These are phyloP conservation scores for Muscicapa adusta DNA, from an alignment of 2,113 vertebrate genomes.

Conservation along the genomic window DNA sequence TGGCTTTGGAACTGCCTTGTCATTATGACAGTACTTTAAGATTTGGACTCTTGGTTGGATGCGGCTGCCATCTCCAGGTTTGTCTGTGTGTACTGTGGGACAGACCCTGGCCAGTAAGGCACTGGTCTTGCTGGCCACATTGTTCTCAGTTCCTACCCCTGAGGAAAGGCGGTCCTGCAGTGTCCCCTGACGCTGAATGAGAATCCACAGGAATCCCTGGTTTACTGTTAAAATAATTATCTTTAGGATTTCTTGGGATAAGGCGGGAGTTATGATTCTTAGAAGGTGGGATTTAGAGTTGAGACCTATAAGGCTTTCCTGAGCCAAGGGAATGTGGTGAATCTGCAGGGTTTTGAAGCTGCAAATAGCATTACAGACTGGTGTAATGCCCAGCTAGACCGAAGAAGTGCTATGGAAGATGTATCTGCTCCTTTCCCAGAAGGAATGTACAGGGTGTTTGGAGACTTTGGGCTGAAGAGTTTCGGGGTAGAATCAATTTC, in stretches of 20 bases:
- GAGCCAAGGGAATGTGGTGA: not conserved
- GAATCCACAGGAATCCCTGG: not conserved
- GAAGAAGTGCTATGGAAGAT: not conserved
- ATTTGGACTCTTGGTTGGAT: not conserved
- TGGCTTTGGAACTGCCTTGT: not conserved
- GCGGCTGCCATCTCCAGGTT: not conserved
- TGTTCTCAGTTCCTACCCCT: not conserved
- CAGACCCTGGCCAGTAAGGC: not conserved
- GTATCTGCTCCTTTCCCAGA: not conserved
- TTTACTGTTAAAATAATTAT: not conserved
- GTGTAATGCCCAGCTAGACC: not conserved
- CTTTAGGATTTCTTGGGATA: not conserved
- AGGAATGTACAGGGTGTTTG: not conserved
- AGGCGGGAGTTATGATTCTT: not conserved
- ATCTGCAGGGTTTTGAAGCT: not conserved
- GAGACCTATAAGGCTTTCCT: not conserved
- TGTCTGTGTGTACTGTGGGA: not conserved
- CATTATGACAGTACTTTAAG: fast-evolving
- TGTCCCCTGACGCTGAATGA: not conserved
- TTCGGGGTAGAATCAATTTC: not conserved
- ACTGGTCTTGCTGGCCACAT: not conserved
- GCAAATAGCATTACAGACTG: not conserved
- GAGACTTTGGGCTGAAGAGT: not conserved
- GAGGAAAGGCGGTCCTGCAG: not conserved
- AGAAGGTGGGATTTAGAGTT: not conserved